These are phyloP conservation scores for Stigmatopora nigra DNA, from an alignment of 2,113 vertebrate species.

Conservation along the genomic window DNA sequence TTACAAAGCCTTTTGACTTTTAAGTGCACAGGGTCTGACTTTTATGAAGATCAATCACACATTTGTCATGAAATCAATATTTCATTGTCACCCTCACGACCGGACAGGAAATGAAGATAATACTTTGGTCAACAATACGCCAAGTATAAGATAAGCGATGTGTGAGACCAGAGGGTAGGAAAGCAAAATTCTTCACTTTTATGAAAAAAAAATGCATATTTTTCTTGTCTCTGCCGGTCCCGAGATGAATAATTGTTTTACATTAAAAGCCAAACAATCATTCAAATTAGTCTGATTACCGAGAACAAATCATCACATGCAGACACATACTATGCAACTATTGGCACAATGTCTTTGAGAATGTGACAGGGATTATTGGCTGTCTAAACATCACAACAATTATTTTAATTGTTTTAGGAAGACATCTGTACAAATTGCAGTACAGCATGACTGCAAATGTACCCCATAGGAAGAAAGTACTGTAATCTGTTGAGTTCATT, in stretches of 20 bases:
- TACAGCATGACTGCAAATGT: conserved; percentile 30
- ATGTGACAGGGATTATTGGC: conserved; percentile 58
- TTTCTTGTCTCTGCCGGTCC: conserved; percentile 23
- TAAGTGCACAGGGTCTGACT: conserved; percentile 33
- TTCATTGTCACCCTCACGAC: conserved; percentile 32
- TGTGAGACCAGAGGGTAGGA: conserved; percentile 30
- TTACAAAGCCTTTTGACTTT: conserved; percentile 31
- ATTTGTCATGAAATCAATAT: conserved; percentile 31
- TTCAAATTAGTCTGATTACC: conserved; percentile 65
- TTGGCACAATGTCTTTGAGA: conserved; percentile 33
- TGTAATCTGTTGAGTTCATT: conserved; percentile 43
- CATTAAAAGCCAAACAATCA: conserved; percentile 42
- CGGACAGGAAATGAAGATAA: conserved; percentile 43
- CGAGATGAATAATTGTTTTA: conserved; percentile 45
- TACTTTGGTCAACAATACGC: conserved; percentile 37
- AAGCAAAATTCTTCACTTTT: conserved; percentile 21
- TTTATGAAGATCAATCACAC: conserved; percentile 47
- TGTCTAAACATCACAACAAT: conserved; percentile 66
- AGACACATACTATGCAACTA: conserved; percentile 14
- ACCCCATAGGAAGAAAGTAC: conserved; percentile 37
- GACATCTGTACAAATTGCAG: conserved; percentile 54
- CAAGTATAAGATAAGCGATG: conserved; percentile 35
- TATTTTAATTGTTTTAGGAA: conserved; percentile 68
- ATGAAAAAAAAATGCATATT: conserved; percentile 22
- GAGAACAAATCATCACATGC: conserved; percentile 48